Base-by-base conservation (phyloP, 2,797 vertebrate species). In the Podarcis lilfordi region DNA sequence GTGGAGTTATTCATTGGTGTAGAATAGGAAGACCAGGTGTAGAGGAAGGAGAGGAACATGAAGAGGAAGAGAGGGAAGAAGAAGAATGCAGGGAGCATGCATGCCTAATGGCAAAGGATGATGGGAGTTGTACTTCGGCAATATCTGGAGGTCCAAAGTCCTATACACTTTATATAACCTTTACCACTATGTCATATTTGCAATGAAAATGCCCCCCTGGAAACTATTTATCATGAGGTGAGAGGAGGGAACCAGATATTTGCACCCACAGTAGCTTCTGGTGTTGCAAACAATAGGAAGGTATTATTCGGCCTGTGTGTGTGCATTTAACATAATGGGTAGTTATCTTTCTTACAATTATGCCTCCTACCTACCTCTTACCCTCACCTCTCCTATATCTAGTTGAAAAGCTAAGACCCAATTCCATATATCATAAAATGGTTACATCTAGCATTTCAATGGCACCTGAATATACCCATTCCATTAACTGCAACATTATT, bases 401-500 rank as follows among this genome's bases (percentile, higher is more conserved):
- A 11, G 27, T 29, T 4, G 13, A 68, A 82, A 11, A 8, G n/a
- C 32, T 25, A 45, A 50, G 11, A 69, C 25, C 37, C 32, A 77
- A 23, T 82, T 82, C 72, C 35, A 25, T 13, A 40, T 77, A 40
- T 27, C 50, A 27, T 75, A 37, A 77, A n/a, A 68, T 2, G 19
- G 64, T 40, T 43, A 71, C 32, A 23, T 43, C 32, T 55, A 15
- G 64, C 21, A 82, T 77, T 17, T 25, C 37, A 88, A 86, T 88
- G 23, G 66, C 45, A 90, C 2, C 23, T 77, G 68, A 69, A 72
- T 76, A 3, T 7, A 81, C 90, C 92, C 75, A 92, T 6, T 90
- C 89, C 91, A 93, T 29, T 71, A 91, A 64, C 55, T 90, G n/a
- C 8, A 76, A 91, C 88, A 87, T 4, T 45, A 69, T 82, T 40